phyloP scores from a whole-genome alignment of 2,113 vertebrate species.

The Oplegnathus fasciatus region DNA sequence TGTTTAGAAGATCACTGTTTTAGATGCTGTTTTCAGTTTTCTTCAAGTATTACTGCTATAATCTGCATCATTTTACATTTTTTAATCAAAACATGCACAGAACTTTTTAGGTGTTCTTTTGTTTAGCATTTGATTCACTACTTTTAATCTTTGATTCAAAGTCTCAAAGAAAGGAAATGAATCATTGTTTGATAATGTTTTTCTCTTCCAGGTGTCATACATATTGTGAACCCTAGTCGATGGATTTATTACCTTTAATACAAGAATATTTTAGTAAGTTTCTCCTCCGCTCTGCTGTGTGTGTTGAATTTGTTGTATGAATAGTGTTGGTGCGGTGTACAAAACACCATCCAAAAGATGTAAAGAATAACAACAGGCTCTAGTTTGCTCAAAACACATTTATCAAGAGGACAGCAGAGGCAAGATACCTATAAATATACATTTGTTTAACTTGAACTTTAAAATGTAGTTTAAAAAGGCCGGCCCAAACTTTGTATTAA shows the following conservation, averaged over 20 bases:
- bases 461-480: neutral
- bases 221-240: slow-evolving; percentile 78
- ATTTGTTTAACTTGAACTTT: neutral
- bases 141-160: neutral
- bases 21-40: neutral
- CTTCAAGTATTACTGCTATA: neutral
- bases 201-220: slow-evolving; percentile 80
- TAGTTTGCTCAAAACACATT: neutral
- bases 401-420: neutral
- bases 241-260: slow-evolving; percentile 84
- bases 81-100: neutral
- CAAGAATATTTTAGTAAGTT: slow-evolving; percentile 83
- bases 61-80: neutral
- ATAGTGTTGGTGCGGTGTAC: neutral
- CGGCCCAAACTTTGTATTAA: neutral
- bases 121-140: neutral
- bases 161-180: neutral
- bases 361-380: neutral
- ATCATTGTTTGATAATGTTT: slow-evolving; percentile 6
- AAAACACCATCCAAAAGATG: neutral
- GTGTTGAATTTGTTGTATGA: neutral
- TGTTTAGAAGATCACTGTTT: neutral
- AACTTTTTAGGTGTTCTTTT: neutral
- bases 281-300: slow-evolving; percentile 10
- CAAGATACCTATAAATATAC: neutral